Evolutionary conservation across 2,888 invertebrate species (phyloP).

Genomic region (Sinopyrophorus schimmeli): DNA sequence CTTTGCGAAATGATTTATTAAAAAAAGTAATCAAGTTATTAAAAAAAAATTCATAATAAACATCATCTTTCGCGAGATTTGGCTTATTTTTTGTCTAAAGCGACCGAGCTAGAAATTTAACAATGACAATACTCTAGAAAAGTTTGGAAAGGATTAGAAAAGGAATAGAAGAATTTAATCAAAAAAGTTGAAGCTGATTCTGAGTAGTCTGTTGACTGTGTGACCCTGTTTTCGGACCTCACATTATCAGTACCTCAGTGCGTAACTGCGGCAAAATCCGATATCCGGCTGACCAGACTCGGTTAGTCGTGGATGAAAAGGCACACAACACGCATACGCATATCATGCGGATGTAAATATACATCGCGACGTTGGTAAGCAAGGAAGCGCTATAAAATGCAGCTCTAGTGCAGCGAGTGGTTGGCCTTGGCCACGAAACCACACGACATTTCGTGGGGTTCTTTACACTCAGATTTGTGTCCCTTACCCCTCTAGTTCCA

Average conservation of each 20-base stretch:
- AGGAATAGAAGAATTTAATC: no score
- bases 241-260: slow-evolving; percentile 15
- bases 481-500: slow-evolving; percentile 25
- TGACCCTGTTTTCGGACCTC: slow-evolving; percentile 26
- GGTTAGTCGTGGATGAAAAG: slow-evolving; percentile 27
- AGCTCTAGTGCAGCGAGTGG: slow-evolving; percentile 45
- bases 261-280: slow-evolving; percentile 22
- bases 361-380: slow-evolving; percentile 32
- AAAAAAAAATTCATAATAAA: no score
- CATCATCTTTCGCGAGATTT: no score
- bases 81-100: no score
- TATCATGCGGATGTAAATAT: slow-evolving; percentile 42
- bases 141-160: no score
- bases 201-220: no score
- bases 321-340: slow-evolving; percentile 24
- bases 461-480: slow-evolving; percentile 39
- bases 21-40: no score
- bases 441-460: slow-evolving; percentile 47
- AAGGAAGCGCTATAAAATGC: slow-evolving; percentile 50
- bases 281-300: slow-evolving; percentile 16
- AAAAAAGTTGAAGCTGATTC: no score
- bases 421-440: slow-evolving; percentile 51
- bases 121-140: no score
- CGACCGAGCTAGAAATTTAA: no score
- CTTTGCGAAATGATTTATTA: no score